phyloP scores from a whole-genome alignment of 1,140 invertebrate genomes.

The Sycobia sp. region DNA sequence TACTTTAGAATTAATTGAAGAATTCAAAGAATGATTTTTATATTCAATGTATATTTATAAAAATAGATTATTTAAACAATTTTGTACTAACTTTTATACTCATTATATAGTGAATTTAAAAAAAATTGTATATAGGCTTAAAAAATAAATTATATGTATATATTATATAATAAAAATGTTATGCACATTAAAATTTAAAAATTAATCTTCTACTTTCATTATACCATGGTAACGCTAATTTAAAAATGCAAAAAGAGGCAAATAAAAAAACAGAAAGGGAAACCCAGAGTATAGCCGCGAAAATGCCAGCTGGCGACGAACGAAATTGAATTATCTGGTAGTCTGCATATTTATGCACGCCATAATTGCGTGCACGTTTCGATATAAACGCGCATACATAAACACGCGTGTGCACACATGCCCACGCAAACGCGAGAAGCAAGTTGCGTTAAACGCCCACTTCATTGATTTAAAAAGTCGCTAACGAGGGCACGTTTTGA shows the following conservation, averaged over 20 bases:
- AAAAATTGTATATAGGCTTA: neutral
- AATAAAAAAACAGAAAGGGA: constrained; percentile 4
- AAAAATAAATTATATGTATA: neutral
- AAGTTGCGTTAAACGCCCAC: constrained; percentile 13
- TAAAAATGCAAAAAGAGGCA: too few relatives aligned
- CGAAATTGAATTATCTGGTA: constrained; percentile 22
- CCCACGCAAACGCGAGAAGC: neutral
- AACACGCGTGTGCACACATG: neutral
- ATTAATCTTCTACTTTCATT: neutral
- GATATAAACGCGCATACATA: too few relatives aligned
- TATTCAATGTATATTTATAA: neutral
- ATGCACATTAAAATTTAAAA: too few relatives aligned
- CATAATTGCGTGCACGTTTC: too few relatives aligned
- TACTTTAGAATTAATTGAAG: neutral
- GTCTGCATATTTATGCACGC: neutral
- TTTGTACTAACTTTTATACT: too few relatives aligned
- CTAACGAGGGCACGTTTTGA: constrained; percentile 31
- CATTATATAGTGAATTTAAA: too few relatives aligned
- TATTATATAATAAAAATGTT: too few relatives aligned
- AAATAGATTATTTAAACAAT: constrained; percentile 3
- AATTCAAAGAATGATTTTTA: neutral
- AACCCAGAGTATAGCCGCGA: neutral
- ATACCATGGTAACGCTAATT: neutral
- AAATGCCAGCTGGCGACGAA: neutral
- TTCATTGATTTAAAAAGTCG: constrained; percentile 24